Evolutionary conservation across 2,113 vertebrate species (phyloP).

Genomic region (Poeciliopsis retropinna): DNA sequence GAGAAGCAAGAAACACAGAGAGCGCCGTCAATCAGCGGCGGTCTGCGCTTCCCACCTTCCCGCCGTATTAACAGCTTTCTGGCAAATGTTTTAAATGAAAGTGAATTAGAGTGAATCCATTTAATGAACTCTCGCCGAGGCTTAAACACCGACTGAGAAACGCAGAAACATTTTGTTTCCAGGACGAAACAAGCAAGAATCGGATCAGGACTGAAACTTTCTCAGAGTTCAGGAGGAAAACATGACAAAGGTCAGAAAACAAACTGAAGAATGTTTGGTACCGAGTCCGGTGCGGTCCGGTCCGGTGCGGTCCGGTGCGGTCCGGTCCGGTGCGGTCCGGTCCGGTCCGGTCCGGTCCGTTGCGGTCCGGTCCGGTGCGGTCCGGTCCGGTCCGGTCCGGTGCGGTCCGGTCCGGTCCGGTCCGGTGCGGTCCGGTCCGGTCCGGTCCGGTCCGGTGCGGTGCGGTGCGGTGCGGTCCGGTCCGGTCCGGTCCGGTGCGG

Average conservation of each 20-base stretch:
- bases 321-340: too few relatives aligned
- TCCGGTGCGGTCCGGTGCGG: too few relatives aligned
- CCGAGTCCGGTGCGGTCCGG: too few relatives aligned
- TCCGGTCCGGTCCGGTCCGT: too few relatives aligned
- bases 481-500: too few relatives aligned
- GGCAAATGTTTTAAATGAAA: slow-evolving; percentile 5
- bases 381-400: too few relatives aligned
- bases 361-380: too few relatives aligned
- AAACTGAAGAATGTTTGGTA: too few relatives aligned
- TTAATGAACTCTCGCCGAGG: background rate
- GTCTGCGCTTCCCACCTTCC: slow-evolving; percentile 8
- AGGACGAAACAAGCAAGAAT: background rate
- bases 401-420: too few relatives aligned
- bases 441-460: too few relatives aligned
- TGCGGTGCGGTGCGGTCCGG: too few relatives aligned
- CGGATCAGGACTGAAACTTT: background rate
- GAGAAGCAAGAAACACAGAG: slow-evolving; percentile 29
- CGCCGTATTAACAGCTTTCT: background rate
- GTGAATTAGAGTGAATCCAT: background rate
- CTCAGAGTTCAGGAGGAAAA: background rate
- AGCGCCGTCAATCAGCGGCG: slow-evolving; percentile 34
- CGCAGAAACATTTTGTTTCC: background rate
- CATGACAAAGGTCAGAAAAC: background rate
- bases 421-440: too few relatives aligned
- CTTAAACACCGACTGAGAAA: background rate